Conservation (phyloP, 2,797 vertebrate genomes). For the Macrochelys suwanniensis region DNA sequence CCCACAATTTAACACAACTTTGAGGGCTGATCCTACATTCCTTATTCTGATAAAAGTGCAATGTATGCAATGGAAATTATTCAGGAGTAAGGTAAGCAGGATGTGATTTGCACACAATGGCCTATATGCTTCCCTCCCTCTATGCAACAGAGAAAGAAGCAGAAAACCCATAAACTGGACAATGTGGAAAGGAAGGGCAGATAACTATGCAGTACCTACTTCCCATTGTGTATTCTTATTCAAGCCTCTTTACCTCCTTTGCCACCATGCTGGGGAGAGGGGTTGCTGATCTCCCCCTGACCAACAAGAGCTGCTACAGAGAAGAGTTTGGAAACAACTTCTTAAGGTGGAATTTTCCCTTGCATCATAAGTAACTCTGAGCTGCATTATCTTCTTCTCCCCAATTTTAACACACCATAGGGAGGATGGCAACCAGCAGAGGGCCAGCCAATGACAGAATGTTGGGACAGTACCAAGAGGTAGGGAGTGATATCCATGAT, state of each 20-base stretch:
- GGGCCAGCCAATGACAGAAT: background rate
- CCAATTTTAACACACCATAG: background rate
- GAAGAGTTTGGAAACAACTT: background rate
- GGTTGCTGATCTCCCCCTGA: background rate
- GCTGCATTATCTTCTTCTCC: background rate
- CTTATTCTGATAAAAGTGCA: background rate
- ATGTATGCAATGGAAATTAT: background rate
- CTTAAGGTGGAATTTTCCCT: background rate
- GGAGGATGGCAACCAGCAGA: background rate
- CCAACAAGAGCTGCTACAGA: fast-evolving
- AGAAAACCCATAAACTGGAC: background rate
- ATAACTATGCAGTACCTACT: background rate
- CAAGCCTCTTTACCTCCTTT: no score
- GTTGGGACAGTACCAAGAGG: background rate
- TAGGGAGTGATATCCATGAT: background rate
- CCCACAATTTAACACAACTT: background rate
- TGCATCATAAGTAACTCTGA: background rate
- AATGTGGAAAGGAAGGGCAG: background rate
- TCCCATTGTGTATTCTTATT: background rate
- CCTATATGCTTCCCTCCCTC: background rate
- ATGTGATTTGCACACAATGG: background rate
- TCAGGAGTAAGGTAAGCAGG: background rate
- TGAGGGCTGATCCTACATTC: background rate
- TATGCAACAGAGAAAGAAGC: background rate
- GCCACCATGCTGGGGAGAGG: background rate